Evolutionary conservation across 2,888 invertebrate genomes (phyloP).

Genomic region (Drosophila silvestris): DNA sequence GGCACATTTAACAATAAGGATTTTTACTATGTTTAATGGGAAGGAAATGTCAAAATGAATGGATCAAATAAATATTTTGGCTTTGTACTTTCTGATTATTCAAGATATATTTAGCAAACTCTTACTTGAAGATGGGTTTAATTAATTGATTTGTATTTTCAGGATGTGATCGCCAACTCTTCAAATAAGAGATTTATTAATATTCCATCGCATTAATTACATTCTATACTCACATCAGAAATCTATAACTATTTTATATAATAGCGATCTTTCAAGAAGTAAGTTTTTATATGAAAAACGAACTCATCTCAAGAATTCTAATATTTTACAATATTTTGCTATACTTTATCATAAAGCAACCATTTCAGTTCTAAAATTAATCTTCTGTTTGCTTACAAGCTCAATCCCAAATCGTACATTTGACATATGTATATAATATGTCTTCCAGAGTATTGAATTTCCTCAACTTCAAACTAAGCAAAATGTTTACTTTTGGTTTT

Average conservation of each 20-base stretch:
- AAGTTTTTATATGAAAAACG: neutral
- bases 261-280: no score
- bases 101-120: neutral
- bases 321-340: neutral
- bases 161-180: no score
- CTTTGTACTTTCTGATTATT: neutral
- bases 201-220: neutral
- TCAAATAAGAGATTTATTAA: neutral
- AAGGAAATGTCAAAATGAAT: neutral
- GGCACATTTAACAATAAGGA: neutral
- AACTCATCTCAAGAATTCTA: neutral
- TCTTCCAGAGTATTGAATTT: conserved; percentile 2
- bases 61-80: neutral
- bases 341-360: neutral
- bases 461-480: neutral
- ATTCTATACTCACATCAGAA: neutral
- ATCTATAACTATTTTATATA: neutral
- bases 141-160: neutral
- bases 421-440: neutral
- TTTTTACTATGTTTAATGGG: neutral
- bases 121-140: no score
- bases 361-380: neutral
- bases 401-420: neutral
- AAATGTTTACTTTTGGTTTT: neutral
- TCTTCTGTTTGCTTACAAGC: neutral